Conservation (phyloP, 2,888 invertebrate species). For the Nudaria mundana region DNA sequence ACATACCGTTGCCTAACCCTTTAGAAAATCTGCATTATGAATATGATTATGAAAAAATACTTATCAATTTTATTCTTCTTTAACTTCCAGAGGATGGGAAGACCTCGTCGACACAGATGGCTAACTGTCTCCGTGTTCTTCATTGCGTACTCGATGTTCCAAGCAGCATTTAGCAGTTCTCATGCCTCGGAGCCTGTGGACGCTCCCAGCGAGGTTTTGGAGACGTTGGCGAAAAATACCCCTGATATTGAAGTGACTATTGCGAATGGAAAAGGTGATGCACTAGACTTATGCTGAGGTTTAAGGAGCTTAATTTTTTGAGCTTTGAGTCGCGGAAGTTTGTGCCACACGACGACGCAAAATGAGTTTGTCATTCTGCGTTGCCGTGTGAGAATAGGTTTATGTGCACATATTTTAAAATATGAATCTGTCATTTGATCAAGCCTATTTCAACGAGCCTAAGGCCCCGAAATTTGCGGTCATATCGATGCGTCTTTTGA, state of each 20-base stretch:
- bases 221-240: background rate
- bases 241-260: slow-evolving; percentile 11
- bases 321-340: no score
- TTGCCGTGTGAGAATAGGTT: no score
- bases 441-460: no score
- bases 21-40: no score
- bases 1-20: no score
- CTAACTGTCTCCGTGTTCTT: slow-evolving; percentile 85
- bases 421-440: no score
- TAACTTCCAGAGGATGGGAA: slow-evolving; percentile 78
- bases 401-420: no score
- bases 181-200: slow-evolving; percentile 36
- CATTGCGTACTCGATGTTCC: slow-evolving; percentile 84
- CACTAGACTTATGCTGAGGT: slow-evolving; percentile 27
- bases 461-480: no score
- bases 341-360: no score
- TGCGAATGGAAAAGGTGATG: background rate
- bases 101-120: slow-evolving; percentile 84
- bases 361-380: no score
- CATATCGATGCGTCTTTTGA: no score
- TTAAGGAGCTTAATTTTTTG: background rate
- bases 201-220: slow-evolving; percentile 12
- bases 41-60: no score
- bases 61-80: background rate
- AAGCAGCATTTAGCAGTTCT: slow-evolving; percentile 65